phyloP scores from a whole-genome alignment of 2,113 vertebrate genomes.

The Alaudala cheleensis region DNA sequence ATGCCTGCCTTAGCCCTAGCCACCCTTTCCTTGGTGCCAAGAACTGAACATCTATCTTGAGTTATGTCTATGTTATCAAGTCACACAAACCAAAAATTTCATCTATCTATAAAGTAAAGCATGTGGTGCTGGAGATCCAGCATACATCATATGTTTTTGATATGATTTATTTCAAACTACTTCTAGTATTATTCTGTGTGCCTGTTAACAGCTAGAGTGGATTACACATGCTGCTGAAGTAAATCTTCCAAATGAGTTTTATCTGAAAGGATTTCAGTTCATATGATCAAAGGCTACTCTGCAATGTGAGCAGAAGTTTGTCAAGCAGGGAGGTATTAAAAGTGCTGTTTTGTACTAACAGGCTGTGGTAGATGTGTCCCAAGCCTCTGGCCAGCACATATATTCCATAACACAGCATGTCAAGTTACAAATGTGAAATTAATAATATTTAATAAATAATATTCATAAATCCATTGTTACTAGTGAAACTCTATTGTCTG shows the following conservation, averaged over 20 bases:
- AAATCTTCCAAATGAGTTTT: background rate
- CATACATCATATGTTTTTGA: background rate
- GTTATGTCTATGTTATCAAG: background rate
- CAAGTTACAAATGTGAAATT: background rate
- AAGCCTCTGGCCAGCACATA: background rate
- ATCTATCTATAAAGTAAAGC: background rate
- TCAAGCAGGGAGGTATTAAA: background rate
- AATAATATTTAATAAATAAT: background rate
- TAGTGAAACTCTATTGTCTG: background rate
- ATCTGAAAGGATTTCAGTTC: background rate
- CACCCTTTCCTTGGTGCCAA: background rate
- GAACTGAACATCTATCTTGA: background rate
- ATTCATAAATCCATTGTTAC: background rate
- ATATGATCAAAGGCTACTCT: background rate
- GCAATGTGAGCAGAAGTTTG: background rate
- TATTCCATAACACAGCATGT: background rate
- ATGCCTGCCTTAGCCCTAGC: background rate
- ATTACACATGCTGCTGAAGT: background rate
- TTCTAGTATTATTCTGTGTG: background rate
- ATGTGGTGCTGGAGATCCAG: background rate
- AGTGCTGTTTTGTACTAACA: background rate
- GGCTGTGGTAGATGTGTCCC: background rate
- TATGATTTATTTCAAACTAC: background rate
- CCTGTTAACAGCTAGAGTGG: background rate
- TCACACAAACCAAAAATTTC: background rate